Percentiles rank a stretch among this genome's conserved stretches.
Conservation (phyloP, 2,113 vertebrate species). For the Zapornia atra region DNA sequence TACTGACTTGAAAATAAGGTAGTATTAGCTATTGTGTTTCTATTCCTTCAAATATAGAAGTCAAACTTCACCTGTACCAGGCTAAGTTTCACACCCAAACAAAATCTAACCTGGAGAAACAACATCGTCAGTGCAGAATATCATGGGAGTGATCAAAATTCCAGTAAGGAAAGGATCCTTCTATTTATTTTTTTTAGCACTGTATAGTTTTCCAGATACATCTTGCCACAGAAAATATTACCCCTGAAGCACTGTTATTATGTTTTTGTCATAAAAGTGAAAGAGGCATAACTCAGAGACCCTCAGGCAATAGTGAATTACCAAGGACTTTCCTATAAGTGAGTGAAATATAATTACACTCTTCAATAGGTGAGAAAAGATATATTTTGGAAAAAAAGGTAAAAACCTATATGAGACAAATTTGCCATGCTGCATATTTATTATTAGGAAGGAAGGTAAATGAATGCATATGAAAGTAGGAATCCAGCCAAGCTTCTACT, state of each 20-base stretch:
- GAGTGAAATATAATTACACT: constrained; percentile 68
- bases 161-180: not conserved
- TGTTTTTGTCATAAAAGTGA: constrained; percentile 63
- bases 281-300: constrained; percentile 54
- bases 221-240: not conserved
- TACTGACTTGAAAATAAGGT: not conserved
- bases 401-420: constrained; percentile 30
- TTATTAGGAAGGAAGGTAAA: not conserved
- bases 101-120: not conserved
- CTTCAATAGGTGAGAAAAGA: constrained; percentile 44
- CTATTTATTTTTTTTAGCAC: not conserved
- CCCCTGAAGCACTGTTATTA: constrained; percentile 45
- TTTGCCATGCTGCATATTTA: not conserved
- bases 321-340: constrained; percentile 53
- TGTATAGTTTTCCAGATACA: not conserved
- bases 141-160: not conserved
- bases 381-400: constrained; percentile 47
- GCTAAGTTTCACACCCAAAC: not conserved
- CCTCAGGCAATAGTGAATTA: constrained; percentile 59
- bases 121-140: not conserved
- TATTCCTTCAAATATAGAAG: not conserved
- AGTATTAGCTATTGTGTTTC: not conserved
- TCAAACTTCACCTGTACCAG: not conserved
- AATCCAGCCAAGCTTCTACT: not conserved
- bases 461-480: not conserved